Percentiles rank a stretch among this genome's conserved stretches.
Conservation (phyloP, 2,113 vertebrate species). For the Chaetodon trifascialis region DNA sequence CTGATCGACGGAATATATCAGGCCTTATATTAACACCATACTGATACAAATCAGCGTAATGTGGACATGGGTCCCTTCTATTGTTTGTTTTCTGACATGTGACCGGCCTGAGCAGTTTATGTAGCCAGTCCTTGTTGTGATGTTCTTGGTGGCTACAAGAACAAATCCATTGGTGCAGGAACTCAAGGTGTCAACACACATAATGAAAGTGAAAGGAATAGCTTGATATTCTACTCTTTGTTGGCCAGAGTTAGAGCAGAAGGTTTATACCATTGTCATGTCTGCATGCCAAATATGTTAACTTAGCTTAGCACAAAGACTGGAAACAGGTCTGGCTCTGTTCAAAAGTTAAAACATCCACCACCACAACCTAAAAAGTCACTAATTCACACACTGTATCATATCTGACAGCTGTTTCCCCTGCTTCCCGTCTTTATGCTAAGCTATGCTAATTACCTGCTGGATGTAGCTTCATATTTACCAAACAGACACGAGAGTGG, state of each 20-base stretch:
- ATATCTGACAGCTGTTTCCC: neutral
- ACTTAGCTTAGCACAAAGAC: neutral
- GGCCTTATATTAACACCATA: constrained; percentile 19
- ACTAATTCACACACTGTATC: neutral
- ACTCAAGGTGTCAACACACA: neutral
- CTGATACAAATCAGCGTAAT: constrained; percentile 11
- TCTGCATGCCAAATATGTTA: neutral
- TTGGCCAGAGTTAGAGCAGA: neutral
- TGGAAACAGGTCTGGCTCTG: neutral
- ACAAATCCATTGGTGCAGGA: neutral
- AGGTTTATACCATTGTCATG: neutral
- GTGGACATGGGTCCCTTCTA: neutral
- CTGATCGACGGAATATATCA: constrained; percentile 21
- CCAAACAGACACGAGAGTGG: neutral
- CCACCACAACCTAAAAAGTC: neutral
- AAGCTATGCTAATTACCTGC: neutral
- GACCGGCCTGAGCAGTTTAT: neutral
- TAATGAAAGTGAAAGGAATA: neutral
- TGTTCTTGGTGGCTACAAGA: neutral
- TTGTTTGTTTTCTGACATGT: constrained; percentile 26
- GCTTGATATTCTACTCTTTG: neutral
- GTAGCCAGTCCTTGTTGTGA: neutral
- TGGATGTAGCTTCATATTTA: neutral
- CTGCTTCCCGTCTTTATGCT: neutral
- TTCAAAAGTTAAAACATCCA: neutral